Evolutionary conservation across 2,113 vertebrate genomes (phyloP).

Genomic region (Rynchops niger): DNA sequence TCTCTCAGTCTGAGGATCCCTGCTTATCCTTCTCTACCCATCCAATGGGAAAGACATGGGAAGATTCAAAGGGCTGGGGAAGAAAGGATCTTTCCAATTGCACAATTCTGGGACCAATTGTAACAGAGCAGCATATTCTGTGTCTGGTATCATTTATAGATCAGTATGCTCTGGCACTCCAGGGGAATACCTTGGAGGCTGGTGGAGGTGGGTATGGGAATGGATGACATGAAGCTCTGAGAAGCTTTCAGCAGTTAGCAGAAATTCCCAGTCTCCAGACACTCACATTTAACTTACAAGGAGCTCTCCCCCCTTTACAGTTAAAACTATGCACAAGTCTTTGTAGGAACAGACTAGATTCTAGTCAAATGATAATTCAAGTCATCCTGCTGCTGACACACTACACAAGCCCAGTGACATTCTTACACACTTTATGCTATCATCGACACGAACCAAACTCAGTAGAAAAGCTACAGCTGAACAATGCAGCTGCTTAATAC

Average conservation of each 20-base stretch:
- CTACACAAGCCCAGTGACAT: not conserved
- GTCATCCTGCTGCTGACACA: not conserved
- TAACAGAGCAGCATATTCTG: not conserved
- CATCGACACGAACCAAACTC: not conserved
- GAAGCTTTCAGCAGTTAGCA: not conserved
- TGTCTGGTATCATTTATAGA: not conserved
- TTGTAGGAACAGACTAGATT: not conserved
- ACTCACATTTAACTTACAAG: not conserved
- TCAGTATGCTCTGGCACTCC: not conserved
- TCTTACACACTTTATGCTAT: not conserved
- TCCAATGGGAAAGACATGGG: accelerated
- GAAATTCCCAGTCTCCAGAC: not conserved
- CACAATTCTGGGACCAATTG: not conserved
- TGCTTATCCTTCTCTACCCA: not conserved
- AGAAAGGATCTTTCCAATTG: not conserved
- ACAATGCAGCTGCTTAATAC: not conserved
- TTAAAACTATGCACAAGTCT: not conserved
- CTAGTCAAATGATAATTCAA: not conserved
- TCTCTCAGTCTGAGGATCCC: not conserved
- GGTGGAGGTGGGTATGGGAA: not conserved
- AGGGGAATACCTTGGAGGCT: not conserved
- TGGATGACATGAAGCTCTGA: not conserved
- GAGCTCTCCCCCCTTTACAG: not conserved
- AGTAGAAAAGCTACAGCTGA: not conserved
- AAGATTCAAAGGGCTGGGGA: not conserved